Conservation (phyloP, 1,140 invertebrate genomes). For the Drosophila orena region DNA sequence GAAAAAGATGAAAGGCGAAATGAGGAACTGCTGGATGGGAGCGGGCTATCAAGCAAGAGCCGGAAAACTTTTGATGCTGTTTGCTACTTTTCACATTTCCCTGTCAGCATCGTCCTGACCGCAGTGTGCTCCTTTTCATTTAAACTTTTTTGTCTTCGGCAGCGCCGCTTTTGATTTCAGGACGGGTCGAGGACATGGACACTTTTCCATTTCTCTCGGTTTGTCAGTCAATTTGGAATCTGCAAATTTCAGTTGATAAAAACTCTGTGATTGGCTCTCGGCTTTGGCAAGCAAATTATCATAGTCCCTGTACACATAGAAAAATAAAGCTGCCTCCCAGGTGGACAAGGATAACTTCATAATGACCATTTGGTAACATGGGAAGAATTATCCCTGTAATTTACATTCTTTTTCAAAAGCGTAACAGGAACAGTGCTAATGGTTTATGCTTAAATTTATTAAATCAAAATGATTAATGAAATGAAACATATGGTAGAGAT, state of each 20-base stretch:
- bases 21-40: constrained; percentile 10
- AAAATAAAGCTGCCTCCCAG: background rate
- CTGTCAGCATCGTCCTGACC: constrained; percentile 38
- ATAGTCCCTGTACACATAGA: constrained; percentile 32
- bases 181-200: constrained; percentile 23
- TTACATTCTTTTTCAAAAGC: no score
- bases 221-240: constrained; percentile 68
- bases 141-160: constrained; percentile 52
- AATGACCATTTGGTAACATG: no score
- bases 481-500: no score
- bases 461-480: no score
- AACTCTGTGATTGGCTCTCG: constrained; percentile 81
- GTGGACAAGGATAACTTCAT: no score
- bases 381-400: no score
- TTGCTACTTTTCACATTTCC: constrained; percentile 70
- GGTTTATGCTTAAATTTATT: no score
- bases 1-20: constrained; percentile 41
- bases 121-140: constrained; percentile 45
- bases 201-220: constrained; percentile 39
- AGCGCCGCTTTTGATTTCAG: constrained; percentile 53
- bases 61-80: constrained; percentile 74
- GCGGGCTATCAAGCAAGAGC: constrained; percentile 28
- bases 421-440: no score
- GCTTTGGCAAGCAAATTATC: constrained; percentile 56
- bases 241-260: constrained; percentile 81